Evolutionary conservation across 2,888 invertebrate species (phyloP), one percentile per base, ranked within the genome.

Genomic region (Chrysolina haemoptera): DNA sequence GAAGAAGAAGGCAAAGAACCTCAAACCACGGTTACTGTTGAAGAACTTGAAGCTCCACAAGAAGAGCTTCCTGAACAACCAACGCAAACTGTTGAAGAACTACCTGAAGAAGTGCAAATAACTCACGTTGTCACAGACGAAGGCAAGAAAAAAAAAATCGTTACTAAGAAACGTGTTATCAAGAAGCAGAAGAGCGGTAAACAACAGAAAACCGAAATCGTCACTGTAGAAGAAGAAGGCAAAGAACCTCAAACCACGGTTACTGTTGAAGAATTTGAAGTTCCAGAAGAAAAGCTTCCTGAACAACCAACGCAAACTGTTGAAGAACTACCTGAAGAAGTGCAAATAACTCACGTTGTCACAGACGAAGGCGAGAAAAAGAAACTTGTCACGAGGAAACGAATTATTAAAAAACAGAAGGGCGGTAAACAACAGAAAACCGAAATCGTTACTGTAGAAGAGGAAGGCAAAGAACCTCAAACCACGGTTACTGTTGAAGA

Each of bases 181-280:
- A 85, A 81, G 50, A 73, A 76, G 59, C 80, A 75, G n/a, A 69
- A 70, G n/a, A 35, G 67, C 16, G 79, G 77, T 83, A 84, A 79
- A 11, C 87, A 88, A 73, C 83, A 88, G 1, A 90, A 89, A 76
- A 88, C 86, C 59, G 84, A 88, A 62, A 77, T 85, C 0, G 86
- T 88, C 53, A 89, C 84, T 67, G 89, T 88, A 76, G 86, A 85
- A 9, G 86, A 79, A 76, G 88, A 85, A 70, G 80, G 84, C 59
- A 86, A 84, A 78, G 85, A 88, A 55, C 88, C 89, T 80, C n/a
- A 69, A 55, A 75, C 83, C 63, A 71, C 79, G 64, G 74, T 76
- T 2, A 82, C 79, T 64, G 77, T 80, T 18, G 78, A 80, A 79
- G 84, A 87, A 78, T 41, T 76, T 80, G 86, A 88, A 82, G 86